Evolutionary conservation across 2,888 invertebrate species (phyloP).

Genomic region (Cataglyphis rosenhaueri): DNA sequence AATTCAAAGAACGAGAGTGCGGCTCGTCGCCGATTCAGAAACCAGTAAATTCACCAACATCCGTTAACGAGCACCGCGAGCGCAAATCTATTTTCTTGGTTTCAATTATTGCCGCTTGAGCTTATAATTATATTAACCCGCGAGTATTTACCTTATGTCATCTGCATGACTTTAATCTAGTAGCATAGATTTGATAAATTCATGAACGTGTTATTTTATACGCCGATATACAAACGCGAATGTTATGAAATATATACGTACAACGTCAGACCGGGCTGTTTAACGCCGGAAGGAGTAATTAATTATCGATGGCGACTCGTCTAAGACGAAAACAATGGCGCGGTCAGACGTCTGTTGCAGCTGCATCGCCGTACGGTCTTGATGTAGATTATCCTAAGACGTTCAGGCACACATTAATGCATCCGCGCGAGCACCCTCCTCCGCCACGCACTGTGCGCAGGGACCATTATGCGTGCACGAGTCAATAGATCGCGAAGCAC

Average conservation of each 20-base stretch:
- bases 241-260: constrained; percentile 4
- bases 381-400: constrained; percentile 75
- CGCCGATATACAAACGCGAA: neutral
- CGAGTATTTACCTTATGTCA: neutral
- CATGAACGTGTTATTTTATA: neutral
- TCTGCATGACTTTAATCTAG: neutral
- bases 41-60: constrained; percentile 11
- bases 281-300: constrained; percentile 57
- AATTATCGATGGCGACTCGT: constrained; percentile 66
- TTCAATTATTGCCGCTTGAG: neutral
- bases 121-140: constrained; percentile 7
- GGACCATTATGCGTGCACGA: constrained; percentile 65
- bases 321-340: constrained; percentile 68
- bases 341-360: constrained; percentile 68
- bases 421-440: constrained; percentile 36
- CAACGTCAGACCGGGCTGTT: constrained; percentile 22
- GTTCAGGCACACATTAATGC: constrained; percentile 65
- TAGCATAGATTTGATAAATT: neutral
- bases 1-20: constrained; percentile 31
- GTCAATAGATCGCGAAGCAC: constrained; percentile 72
- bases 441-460: constrained; percentile 55
- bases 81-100: constrained; percentile 35
- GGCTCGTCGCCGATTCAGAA: constrained; percentile 21
- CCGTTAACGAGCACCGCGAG: constrained; percentile 15
- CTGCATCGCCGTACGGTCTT: constrained; percentile 57